phyloP scores from a whole-genome alignment of 2,888 invertebrate genomes.

The Archips crataeganus region DNA sequence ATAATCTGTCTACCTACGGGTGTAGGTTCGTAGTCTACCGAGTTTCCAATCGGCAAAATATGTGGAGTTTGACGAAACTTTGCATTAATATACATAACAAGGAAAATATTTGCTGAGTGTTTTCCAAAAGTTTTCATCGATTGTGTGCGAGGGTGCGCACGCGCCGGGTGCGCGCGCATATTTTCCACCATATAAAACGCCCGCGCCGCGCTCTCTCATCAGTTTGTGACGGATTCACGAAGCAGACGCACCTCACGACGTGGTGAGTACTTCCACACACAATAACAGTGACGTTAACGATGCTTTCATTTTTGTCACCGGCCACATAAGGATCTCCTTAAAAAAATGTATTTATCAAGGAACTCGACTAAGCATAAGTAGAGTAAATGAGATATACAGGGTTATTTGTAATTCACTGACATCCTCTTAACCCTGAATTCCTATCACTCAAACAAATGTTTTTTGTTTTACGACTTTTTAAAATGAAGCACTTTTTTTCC shows the following conservation, averaged over 20 bases:
- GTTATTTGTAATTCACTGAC: too few species aligned
- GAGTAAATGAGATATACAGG: too few species aligned
- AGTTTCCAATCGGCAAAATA: too few species aligned
- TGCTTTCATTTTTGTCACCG: background rate
- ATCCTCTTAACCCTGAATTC: too few species aligned
- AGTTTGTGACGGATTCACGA: constrained; percentile 75
- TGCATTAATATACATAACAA: too few species aligned
- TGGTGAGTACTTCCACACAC: constrained; percentile 63
- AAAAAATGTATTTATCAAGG: background rate
- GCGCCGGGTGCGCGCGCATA: constrained; percentile 46
- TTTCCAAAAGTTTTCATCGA: constrained; percentile 31
- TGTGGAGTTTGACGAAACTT: too few species aligned
- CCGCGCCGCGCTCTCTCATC: constrained; percentile 67
- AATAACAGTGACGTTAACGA: constrained; percentile 1
- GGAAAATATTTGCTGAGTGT: constrained; percentile 5
- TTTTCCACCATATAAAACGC: constrained; percentile 78
- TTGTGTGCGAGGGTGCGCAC: constrained; percentile 55
- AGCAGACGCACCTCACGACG: constrained; percentile 59
- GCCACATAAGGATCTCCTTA: background rate
- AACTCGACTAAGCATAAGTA: background rate
- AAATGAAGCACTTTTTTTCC: too few species aligned
- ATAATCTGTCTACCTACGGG: too few species aligned
- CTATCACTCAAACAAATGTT: too few species aligned
- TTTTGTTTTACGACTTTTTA: too few species aligned
- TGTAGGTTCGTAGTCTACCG: too few species aligned